phyloP scores from a whole-genome alignment of 2,113 vertebrate genomes.

The Abramis brama region DNA sequence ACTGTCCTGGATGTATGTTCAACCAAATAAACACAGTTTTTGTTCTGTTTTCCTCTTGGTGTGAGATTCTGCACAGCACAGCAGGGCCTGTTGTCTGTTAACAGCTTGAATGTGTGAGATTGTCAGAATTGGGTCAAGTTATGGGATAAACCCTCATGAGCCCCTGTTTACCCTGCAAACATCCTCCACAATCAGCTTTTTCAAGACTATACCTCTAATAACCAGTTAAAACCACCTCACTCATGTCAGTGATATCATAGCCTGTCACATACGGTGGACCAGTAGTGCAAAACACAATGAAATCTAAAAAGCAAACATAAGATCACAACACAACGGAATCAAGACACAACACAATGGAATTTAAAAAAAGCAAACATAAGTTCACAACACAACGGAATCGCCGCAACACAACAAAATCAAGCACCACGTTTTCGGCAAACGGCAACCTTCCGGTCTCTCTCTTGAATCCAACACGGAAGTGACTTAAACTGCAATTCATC shows the following conservation, averaged over 20 bases:
- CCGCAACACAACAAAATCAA: no score
- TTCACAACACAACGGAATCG: no score
- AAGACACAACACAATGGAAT: no score
- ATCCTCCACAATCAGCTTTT: conserved; percentile 1
- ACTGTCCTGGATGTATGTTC: neutral
- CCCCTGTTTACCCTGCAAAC: conserved; percentile 10
- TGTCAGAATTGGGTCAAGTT: conserved; percentile 33
- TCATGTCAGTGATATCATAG: neutral
- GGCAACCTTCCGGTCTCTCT: no score
- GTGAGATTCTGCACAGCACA: conserved; percentile 16
- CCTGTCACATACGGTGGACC: neutral
- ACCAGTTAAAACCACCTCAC: neutral
- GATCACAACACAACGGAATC: no score
- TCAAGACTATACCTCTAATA: conserved; percentile 14
- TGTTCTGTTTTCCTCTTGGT: neutral
- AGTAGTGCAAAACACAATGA: no score
- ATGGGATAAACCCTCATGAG: conserved; percentile 14
- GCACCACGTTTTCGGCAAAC: no score
- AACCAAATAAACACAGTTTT: neutral
- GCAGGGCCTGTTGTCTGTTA: neutral
- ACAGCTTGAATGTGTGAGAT: neutral
- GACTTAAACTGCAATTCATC: no score
- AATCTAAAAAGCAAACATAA: no score
- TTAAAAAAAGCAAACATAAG: no score
- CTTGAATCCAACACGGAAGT: no score